Evolutionary conservation across 2,113 vertebrate species (phyloP).

Genomic region (Acinonyx jubatus): DNA sequence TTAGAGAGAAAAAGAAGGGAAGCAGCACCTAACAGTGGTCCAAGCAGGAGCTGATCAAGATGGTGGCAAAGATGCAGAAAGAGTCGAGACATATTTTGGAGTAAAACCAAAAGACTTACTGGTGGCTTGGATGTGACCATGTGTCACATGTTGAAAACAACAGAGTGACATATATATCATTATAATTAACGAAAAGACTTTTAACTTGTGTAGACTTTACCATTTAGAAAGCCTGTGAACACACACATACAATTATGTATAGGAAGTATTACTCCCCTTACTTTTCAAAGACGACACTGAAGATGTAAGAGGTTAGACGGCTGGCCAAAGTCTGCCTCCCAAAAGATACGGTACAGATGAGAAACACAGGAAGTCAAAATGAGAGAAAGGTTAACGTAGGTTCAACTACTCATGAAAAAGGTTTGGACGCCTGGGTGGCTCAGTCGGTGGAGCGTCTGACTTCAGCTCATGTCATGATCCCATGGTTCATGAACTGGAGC

Average conservation of each 20-base stretch:
- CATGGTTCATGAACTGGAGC: too few species aligned
- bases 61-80: neutral
- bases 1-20: neutral
- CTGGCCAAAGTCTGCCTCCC: neutral
- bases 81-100: conserved; percentile 8
- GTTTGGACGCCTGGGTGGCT: too few species aligned
- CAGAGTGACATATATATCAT: neutral
- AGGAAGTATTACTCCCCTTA: neutral
- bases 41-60: neutral
- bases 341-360: neutral
- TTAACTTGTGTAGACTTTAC: neutral
- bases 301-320: neutral
- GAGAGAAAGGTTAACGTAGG: neutral
- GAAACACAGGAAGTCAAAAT: neutral
- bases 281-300: conserved; percentile 5
- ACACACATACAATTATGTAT: neutral
- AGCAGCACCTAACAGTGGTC: neutral
- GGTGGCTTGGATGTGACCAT: neutral
- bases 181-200: neutral
- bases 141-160: neutral
- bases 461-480: too few species aligned
- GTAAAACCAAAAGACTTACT: neutral
- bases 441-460: too few species aligned
- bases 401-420: neutral
- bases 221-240: neutral